Evolutionary conservation across 2,797 vertebrate species (phyloP), one percentile per base, ranked within the genome.

Genomic region (Myotis vivesi): DNA sequence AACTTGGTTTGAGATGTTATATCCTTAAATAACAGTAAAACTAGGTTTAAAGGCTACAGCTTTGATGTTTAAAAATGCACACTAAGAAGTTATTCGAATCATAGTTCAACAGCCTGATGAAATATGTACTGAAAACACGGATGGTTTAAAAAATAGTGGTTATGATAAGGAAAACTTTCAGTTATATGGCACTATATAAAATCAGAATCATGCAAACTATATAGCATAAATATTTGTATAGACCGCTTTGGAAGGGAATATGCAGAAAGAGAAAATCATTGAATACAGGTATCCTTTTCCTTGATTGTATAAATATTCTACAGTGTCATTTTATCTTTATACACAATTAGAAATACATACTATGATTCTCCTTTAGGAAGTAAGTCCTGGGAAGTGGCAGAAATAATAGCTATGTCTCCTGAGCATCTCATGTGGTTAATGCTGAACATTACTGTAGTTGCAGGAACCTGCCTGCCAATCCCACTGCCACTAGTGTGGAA

Each of bases 1-100:
- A 2, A 68, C 92, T 95, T 96, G 10, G 85, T 96, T 91, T 97
- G 97, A 53, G 44, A 62, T 90, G 96, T 53, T 30, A 95, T 51
- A 88, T 96, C 96, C 98, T 98, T 95, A 72, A 96, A 76, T 28
- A 97, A 97, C 38, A 92, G 82, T 66, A 95, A 94, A 96, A 94
- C 11, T 6, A 85, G 15, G 36, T 51, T 51, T 90, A 95, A 89
- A 82, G 62, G 75, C 66, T 79, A 80, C 6, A 66, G 25, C 53
- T 41, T 72, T 75, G 82, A 68, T 57, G 22, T 79, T 88, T 41
- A 72, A 81, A 94, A 89, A 75, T 25, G 17, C 23, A 77, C 25
- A 49, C 36, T 79, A 87, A 69, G 25, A 69, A 20, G 28, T 62
- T 55, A 28, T 80, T 69, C 9, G 25, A 79, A 72, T 91, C 6